Percentiles rank a stretch among this genome's conserved stretches.
Evolutionary conservation across 2,797 vertebrate genomes (phyloP).

Genomic region (Remorina albescens): DNA sequence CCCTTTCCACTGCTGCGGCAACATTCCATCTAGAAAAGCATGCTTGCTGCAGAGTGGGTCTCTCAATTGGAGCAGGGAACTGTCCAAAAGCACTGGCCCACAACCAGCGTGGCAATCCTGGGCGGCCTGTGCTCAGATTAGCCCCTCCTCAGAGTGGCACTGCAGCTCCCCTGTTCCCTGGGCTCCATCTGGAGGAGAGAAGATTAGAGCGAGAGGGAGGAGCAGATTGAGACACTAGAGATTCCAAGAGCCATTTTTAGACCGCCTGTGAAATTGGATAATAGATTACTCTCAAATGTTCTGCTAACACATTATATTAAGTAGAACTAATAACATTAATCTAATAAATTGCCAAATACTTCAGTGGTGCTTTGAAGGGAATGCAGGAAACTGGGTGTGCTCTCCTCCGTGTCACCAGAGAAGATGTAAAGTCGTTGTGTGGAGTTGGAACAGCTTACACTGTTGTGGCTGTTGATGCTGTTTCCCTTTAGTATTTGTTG

Average conservation of each 20-base stretch:
- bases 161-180: slow-evolving; percentile 65
- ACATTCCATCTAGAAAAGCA: slow-evolving; percentile 26
- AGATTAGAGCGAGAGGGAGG: slow-evolving; percentile 74
- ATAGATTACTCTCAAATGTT: slow-evolving; percentile 80
- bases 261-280: slow-evolving; percentile 80
- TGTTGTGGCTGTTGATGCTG: background rate
- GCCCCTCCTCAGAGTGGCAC: slow-evolving; percentile 66
- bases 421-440: slow-evolving; percentile 6
- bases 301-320: slow-evolving; percentile 76
- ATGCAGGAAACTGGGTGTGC: slow-evolving; percentile 40
- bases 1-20: slow-evolving; percentile 40
- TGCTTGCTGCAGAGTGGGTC: slow-evolving; percentile 51
- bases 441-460: background rate
- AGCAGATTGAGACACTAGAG: slow-evolving; percentile 74
- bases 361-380: slow-evolving; percentile 58
- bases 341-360: slow-evolving; percentile 73
- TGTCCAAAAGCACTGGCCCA: slow-evolving; percentile 70
- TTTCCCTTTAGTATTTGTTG: background rate
- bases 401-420: slow-evolving; percentile 14
- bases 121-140: slow-evolving; percentile 73
- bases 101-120: slow-evolving; percentile 76
- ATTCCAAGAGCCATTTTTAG: slow-evolving; percentile 76
- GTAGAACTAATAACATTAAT: slow-evolving; percentile 82
- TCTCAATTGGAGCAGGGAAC: slow-evolving; percentile 58
- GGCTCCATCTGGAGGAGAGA: slow-evolving; percentile 74